These are phyloP conservation scores for Danaus plexippus DNA, from an alignment of 1,140 invertebrate species.

Conservation along the genomic window DNA sequence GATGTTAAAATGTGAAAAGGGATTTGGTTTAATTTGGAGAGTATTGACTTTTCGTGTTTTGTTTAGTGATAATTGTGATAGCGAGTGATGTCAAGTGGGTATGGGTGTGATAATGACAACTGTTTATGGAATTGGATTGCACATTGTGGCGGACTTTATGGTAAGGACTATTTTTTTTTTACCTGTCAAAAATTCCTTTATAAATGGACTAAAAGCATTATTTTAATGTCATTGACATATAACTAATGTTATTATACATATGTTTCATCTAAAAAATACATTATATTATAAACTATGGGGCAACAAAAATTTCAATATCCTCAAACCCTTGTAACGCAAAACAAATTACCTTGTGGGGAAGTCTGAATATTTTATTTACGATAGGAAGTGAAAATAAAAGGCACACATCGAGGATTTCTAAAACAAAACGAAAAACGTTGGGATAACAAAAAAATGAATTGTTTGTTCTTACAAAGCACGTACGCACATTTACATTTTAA, in stretches of 20 bases:
- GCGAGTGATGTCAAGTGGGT: slow-evolving; percentile 58
- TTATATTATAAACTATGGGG: slow-evolving; percentile 1
- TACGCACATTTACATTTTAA: too few relatives aligned
- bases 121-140: slow-evolving; percentile 60
- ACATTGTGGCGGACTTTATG: slow-evolving; percentile 45
- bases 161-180: slow-evolving; percentile 30
- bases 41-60: slow-evolving; percentile 63
- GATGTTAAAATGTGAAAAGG: slow-evolving; percentile 23
- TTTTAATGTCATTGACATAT: too few relatives aligned
- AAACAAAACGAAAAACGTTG: too few relatives aligned
- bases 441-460: too few relatives aligned
- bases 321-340: too few relatives aligned
- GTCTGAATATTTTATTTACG: too few relatives aligned
- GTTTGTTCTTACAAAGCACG: too few relatives aligned
- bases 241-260: not conserved
- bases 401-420: too few relatives aligned
- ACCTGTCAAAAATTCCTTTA: not conserved
- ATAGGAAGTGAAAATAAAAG: too few relatives aligned
- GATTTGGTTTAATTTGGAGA: slow-evolving; percentile 27
- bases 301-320: not conserved
- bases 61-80: slow-evolving; percentile 64
- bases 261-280: not conserved
- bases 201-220: not conserved
- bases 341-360: too few relatives aligned
- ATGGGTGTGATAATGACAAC: slow-evolving; percentile 63